These are phyloP conservation scores for Timema podura DNA, from an alignment of 2,888 invertebrate genomes.

Conservation along the genomic window DNA sequence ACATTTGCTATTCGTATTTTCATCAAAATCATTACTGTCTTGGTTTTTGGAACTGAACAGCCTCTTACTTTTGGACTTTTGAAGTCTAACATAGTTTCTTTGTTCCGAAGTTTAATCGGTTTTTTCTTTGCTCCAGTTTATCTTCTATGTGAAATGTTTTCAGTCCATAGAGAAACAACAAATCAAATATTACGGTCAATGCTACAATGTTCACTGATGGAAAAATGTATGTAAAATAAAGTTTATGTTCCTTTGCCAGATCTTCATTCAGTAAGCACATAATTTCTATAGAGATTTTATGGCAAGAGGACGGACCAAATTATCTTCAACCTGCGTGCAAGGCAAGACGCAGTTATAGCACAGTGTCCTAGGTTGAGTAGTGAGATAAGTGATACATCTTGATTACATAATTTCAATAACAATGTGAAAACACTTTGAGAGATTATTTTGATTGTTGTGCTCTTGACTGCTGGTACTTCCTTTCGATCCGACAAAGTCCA, in stretches of 20 bases:
- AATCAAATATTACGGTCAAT: conserved; percentile 64
- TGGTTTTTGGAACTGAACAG: too few species aligned
- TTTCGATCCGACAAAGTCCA: conserved; percentile 40
- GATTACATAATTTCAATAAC: conserved; percentile 58
- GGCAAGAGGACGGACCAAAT: conserved; percentile 61
- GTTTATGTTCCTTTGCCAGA: conserved; percentile 64
- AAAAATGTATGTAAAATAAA: conserved; percentile 53
- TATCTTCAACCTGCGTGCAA: conserved; percentile 47
- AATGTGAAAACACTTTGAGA: conserved; percentile 64
- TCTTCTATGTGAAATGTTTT: conserved; percentile 54
- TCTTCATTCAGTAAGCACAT: conserved; percentile 65
- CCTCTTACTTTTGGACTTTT: too few species aligned
- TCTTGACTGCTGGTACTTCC: conserved; percentile 33
- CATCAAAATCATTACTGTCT: conserved; percentile 33
- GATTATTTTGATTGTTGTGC: conserved; percentile 51
- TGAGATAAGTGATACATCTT: conserved; percentile 53
- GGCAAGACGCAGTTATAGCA: conserved; percentile 47
- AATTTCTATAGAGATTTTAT: conserved; percentile 66
- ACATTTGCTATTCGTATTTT: conserved; percentile 26
- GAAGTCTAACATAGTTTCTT: too few species aligned
- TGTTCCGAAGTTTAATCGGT: too few species aligned
- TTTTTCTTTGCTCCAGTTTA: neutral
- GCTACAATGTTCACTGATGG: conserved; percentile 54
- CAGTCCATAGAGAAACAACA: conserved; percentile 65
- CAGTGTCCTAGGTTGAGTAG: conserved; percentile 53